A percentile compares a stretch with the other conserved stretches of the same genome.
Conservation (phyloP, 2,888 invertebrate genomes). For the Tholera decimalis region DNA sequence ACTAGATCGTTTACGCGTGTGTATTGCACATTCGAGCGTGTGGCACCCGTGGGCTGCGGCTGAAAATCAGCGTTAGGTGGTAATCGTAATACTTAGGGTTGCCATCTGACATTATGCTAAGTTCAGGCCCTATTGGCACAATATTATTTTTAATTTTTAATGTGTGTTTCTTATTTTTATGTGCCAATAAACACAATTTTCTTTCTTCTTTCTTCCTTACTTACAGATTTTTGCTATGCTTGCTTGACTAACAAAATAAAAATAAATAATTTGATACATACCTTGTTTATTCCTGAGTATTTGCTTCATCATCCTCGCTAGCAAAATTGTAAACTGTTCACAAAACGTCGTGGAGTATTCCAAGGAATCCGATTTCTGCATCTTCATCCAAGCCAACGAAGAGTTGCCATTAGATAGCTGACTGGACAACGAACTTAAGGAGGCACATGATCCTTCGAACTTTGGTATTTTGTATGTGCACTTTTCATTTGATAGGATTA, state of each 20-base stretch:
- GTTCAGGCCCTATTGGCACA: too few species aligned
- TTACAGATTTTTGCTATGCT: not conserved
- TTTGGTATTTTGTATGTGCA: constrained; percentile 85
- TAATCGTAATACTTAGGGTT: too few species aligned
- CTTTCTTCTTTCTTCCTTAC: not conserved
- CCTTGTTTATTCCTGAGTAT: constrained; percentile 91
- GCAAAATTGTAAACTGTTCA: constrained; percentile 91
- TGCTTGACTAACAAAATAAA: not conserved
- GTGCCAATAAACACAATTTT: too few species aligned
- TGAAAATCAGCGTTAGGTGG: too few species aligned
- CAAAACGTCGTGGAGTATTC: constrained; percentile 90
- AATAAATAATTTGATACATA: constrained; percentile 60
- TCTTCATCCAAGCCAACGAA: constrained; percentile 89
- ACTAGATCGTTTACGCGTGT: too few species aligned
- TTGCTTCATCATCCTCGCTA: constrained; percentile 92
- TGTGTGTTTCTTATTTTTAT: too few species aligned
- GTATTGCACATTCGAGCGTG: too few species aligned
- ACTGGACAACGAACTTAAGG: constrained; percentile 82
- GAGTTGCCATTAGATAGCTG: constrained; percentile 82
- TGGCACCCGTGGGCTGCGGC: too few species aligned
- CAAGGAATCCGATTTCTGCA: constrained; percentile 85
- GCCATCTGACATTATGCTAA: too few species aligned
- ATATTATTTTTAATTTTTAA: too few species aligned
- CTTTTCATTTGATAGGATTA: constrained; percentile 82
- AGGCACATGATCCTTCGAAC: constrained; percentile 78